These are phyloP conservation scores for Hoplias malabaricus DNA, from an alignment of 2,113 vertebrate species.

Conservation along the genomic window DNA sequence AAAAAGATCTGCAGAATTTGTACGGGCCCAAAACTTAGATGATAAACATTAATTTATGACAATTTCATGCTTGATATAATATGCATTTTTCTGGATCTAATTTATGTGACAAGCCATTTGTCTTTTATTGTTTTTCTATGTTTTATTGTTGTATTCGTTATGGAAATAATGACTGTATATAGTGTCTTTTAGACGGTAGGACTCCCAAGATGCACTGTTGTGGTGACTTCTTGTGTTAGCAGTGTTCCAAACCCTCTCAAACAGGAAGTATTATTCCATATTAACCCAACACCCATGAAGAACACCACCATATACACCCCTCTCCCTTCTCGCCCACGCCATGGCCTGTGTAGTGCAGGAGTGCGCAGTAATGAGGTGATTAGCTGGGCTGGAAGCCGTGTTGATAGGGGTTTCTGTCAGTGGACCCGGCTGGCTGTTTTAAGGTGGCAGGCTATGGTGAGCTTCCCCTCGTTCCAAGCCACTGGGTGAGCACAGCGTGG, in stretches of 20 bases:
- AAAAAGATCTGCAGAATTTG: too few species aligned
- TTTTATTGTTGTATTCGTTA: not conserved
- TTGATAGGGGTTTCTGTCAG: slow-evolving; percentile 59
- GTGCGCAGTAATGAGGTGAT: slow-evolving; percentile 45
- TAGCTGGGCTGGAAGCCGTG: slow-evolving; percentile 47
- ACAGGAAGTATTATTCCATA: slow-evolving; percentile 30
- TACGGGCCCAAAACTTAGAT: too few species aligned
- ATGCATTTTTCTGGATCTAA: not conserved
- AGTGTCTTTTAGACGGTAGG: not conserved
- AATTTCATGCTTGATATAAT: too few species aligned
- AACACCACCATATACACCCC: slow-evolving; percentile 40
- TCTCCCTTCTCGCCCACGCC: slow-evolving; percentile 28
- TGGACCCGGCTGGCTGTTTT: slow-evolving; percentile 43
- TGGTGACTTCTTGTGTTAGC: not conserved
- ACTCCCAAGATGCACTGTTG: not conserved
- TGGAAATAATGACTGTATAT: not conserved
- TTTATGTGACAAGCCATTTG: not conserved
- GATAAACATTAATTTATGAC: too few species aligned
- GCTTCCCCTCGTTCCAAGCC: slow-evolving; percentile 52
- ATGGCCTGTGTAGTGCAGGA: slow-evolving; percentile 31
- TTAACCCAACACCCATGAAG: slow-evolving; percentile 35
- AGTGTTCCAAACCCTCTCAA: slow-evolving; percentile 1
- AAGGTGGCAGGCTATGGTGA: slow-evolving; percentile 48
- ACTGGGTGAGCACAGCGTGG: slow-evolving; percentile 54
- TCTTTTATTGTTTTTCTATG: not conserved